Conservation (phyloP, 2,113 vertebrate genomes). For the Sinosuthora webbiana region DNA sequence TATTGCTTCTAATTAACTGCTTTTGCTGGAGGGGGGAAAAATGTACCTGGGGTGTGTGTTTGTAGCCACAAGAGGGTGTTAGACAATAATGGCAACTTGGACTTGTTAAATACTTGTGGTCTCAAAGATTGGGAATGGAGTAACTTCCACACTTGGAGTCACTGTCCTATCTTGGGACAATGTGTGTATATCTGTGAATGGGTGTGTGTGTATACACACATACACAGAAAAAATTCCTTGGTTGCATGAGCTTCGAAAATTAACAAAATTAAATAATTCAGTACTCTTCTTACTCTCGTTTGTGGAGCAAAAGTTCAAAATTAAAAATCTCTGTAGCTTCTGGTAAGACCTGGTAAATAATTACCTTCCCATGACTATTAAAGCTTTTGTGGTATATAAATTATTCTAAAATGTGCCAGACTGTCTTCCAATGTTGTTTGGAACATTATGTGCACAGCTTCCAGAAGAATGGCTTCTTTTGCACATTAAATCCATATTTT, state of each 20-base stretch:
- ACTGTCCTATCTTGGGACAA: not conserved
- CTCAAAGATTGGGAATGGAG: not conserved
- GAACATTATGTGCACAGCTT: not conserved
- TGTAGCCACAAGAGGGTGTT: not conserved
- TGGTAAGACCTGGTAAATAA: not conserved
- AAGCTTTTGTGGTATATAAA: not conserved
- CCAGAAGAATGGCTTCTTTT: not conserved
- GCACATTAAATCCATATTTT: not conserved
- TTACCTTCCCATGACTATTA: not conserved
- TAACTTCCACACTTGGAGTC: not conserved
- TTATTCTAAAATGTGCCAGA: not conserved
- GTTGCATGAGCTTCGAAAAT: not conserved
- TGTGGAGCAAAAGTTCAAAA: not conserved
- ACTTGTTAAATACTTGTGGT: not conserved
- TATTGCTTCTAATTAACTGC: not conserved
- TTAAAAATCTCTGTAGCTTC: not conserved
- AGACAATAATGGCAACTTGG: not conserved
- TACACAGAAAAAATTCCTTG: not conserved
- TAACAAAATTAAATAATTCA: not conserved
- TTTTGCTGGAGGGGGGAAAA: rapidly evolving
- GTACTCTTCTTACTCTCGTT: not conserved
- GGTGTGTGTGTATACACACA: rapidly evolving
- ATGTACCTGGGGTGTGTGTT: not conserved
- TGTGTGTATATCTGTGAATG: not conserved
- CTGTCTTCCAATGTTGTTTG: not conserved